phyloP scores from a whole-genome alignment of 2,888 invertebrate genomes.

The Norana najaformis region DNA sequence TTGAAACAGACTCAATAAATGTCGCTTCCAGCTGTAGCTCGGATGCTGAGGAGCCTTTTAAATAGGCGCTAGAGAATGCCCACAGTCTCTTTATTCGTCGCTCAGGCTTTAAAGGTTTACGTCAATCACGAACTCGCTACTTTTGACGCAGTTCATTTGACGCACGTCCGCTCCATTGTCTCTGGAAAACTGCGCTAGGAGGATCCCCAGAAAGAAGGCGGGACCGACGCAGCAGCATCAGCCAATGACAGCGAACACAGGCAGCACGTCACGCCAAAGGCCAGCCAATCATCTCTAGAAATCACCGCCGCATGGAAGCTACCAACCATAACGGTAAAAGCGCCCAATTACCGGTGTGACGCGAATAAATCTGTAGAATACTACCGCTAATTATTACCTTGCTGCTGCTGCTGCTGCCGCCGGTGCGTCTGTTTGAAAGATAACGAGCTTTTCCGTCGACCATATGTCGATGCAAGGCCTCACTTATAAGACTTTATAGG shows the following conservation, averaged over 20 bases:
- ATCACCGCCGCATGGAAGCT: background rate
- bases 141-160: background rate
- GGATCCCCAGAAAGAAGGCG: background rate
- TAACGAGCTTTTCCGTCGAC: background rate
- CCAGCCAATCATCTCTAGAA: background rate
- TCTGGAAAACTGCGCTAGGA: background rate
- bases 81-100: background rate
- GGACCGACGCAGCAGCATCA: background rate
- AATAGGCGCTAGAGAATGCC: background rate
- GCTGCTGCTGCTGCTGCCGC: conserved; percentile 17
- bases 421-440: background rate
- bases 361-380: conserved; percentile 5
- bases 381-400: conserved; percentile 22
- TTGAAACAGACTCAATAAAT: background rate
- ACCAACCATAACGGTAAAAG: background rate
- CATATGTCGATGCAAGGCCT: background rate
- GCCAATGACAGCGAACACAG: background rate
- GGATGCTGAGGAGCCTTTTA: background rate
- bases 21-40: background rate
- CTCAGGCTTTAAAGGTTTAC: background rate
- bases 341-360: conserved; percentile 13
- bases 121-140: background rate
- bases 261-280: background rate
- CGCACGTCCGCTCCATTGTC: background rate
- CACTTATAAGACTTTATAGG: background rate